Evolutionary conservation across 2,888 invertebrate genomes (phyloP), one percentile per base, ranked within the genome.

Genomic region (Torymus tubicola): DNA sequence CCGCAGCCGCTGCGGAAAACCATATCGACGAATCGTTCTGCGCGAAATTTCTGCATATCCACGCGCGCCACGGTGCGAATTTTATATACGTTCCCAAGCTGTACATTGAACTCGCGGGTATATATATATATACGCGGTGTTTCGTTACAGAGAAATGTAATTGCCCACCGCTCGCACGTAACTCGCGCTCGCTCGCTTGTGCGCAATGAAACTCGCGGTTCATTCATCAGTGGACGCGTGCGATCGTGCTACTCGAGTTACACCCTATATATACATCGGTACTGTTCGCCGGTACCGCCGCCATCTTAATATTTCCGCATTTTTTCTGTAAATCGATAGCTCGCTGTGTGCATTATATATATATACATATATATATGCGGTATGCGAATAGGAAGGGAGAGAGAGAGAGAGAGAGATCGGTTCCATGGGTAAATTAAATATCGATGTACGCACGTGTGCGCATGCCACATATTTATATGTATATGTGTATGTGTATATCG

Each of bases 161-260:
- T 82, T 81, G 78, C 77, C 81, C 78, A 77, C 77, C 71, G n/a
- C 65, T 68, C 31, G 77, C 71, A 64, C 53, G 82, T 61, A 82
- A 78, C 76, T 74, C 72, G 76, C 67, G 8, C 42, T 21, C 21
- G 10, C 42, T 42, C 42, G 42, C 42, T n/a, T n/a, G n/a, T n/a
- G 42, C 42, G 80, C 70, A 81, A 81, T 81, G 78, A 80, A 83
- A 78, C 73, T 53, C 58, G 72, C 76, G 81, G 83, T 84, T 84
- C 84, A 85, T 86, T 84, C 84, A 84, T 85, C 82, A 82, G 60
- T 70, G 50, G 83, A 1, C 21, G 50, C 13, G 42, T 50, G 14
- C 24, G 57, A 14, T 83, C 67, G 78, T 72, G 84, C 84, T 84
- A 86, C 87, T 87, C 87, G 85, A 80, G 84, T 87, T 86, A 86